Percentiles rank a stretch among this genome's conserved stretches.
Evolutionary conservation across 2,113 vertebrate genomes (phyloP).

Genomic region (Phycodurus eques): DNA sequence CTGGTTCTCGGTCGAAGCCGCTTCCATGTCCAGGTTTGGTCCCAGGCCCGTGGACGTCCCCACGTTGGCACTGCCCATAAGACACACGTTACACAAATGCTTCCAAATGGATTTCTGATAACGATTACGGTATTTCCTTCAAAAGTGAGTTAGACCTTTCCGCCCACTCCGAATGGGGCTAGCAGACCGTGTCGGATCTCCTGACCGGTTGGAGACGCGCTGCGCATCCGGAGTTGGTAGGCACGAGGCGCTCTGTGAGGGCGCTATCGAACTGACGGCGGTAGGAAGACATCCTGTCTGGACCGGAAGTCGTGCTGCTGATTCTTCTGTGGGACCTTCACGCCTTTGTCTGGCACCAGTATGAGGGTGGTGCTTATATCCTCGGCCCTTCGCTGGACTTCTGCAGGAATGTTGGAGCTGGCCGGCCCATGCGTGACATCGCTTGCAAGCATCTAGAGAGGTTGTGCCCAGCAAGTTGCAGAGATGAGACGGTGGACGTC

Average conservation of each 20-base stretch:
- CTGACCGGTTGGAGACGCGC: too few relatives aligned
- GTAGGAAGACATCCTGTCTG: conserved; percentile 70
- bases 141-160: too few relatives aligned
- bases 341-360: neutral
- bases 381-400: conserved; percentile 28
- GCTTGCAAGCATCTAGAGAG: conserved; percentile 63
- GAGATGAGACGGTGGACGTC: neutral
- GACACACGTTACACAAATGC: neutral
- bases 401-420: conserved; percentile 69
- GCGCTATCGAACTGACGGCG: conserved; percentile 71
- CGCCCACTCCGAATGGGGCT: too few relatives aligned
- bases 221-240: conserved; percentile 50
- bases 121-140: neutral
- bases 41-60: conserved; percentile 47
- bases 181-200: too few relatives aligned
- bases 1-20: conserved; percentile 69
- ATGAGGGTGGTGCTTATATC: conserved; percentile 49
- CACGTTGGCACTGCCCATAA: conserved; percentile 54
- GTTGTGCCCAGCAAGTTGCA: conserved; percentile 39
- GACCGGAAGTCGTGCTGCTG: conserved; percentile 6
- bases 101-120: neutral
- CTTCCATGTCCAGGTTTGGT: conserved; percentile 60
- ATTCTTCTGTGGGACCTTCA: conserved; percentile 11
- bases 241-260: conserved; percentile 1
- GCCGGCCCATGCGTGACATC: conserved; percentile 32